A percentile compares a stretch with the other conserved stretches of the same genome.
These are phyloP conservation scores for Artibeus jamaicensis DNA, from an alignment of 2,797 vertebrate species.

Conservation along the genomic window DNA sequence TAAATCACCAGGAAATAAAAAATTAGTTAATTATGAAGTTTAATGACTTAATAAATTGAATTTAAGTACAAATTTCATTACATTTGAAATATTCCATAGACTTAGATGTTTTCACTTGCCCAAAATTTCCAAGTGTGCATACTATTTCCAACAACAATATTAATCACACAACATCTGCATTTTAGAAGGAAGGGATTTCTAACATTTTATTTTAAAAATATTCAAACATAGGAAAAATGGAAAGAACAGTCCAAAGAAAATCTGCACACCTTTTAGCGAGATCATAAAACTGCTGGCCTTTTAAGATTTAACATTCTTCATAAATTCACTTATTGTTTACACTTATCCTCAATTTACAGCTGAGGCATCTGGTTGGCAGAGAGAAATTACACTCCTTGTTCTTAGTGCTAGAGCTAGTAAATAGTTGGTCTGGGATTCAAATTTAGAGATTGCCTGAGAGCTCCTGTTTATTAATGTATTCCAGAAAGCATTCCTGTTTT, in stretches of 20 bases:
- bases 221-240: neutral
- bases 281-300: neutral
- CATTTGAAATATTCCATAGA: neutral
- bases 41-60: slow-evolving; percentile 8
- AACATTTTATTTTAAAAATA: slow-evolving; percentile 1
- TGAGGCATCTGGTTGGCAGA: neutral
- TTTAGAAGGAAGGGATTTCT: neutral
- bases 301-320: neutral
- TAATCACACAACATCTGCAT: neutral
- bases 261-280: neutral
- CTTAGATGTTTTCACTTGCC: neutral
- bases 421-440: neutral
- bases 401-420: neutral
- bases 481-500: neutral
- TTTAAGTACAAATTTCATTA: neutral
- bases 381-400: neutral
- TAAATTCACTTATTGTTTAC: neutral
- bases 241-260: neutral
- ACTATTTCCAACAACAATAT: neutral
- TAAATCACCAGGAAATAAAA: neutral
- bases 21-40: neutral
- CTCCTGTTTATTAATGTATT: neutral
- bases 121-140: neutral
- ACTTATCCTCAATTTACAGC: neutral
- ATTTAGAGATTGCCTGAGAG: slow-evolving; percentile 3